phyloP scores from a whole-genome alignment of 2,888 invertebrate species.

The Thymelicus sylvestris region DNA sequence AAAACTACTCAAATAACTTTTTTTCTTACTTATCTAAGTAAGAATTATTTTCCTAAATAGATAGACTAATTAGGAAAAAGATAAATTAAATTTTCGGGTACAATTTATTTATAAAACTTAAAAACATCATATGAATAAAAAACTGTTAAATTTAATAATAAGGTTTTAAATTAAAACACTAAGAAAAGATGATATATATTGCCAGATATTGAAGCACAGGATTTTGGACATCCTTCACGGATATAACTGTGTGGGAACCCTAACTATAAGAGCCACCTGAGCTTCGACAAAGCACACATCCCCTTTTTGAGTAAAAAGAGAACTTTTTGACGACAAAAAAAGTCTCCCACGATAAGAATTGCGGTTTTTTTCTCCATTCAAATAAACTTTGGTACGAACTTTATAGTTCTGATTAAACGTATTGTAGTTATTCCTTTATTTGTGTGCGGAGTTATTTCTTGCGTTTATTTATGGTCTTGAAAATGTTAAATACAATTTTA shows the following conservation, averaged over 20 bases:
- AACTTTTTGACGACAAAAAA: constrained; percentile 58
- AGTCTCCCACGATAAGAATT: constrained; percentile 70
- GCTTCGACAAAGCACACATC: constrained; percentile 59
- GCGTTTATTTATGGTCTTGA: constrained; percentile 8
- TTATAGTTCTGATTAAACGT: constrained; percentile 36
- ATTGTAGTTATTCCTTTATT: constrained; percentile 29
- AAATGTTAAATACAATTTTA: background rate
- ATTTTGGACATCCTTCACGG: background rate
- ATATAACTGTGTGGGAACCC: constrained; percentile 1
- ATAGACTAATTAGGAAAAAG: no score
- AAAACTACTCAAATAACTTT: no score
- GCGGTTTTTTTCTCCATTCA: constrained; percentile 59
- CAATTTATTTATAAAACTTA: no score
- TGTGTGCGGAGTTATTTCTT: constrained; percentile 17
- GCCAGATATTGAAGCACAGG: no score
- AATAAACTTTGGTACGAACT: constrained; percentile 49
- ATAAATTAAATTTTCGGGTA: no score
- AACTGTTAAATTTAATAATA: no score
- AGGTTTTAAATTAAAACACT: no score
- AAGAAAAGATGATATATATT: no score
- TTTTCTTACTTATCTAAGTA: no score
- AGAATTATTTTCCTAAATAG: no score
- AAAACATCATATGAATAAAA: no score
- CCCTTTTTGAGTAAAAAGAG: constrained; percentile 59
- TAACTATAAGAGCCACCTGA: constrained; percentile 60